These are phyloP conservation scores for Nomada hirtipes DNA, from an alignment of 2,888 invertebrate genomes.

Conservation along the genomic window DNA sequence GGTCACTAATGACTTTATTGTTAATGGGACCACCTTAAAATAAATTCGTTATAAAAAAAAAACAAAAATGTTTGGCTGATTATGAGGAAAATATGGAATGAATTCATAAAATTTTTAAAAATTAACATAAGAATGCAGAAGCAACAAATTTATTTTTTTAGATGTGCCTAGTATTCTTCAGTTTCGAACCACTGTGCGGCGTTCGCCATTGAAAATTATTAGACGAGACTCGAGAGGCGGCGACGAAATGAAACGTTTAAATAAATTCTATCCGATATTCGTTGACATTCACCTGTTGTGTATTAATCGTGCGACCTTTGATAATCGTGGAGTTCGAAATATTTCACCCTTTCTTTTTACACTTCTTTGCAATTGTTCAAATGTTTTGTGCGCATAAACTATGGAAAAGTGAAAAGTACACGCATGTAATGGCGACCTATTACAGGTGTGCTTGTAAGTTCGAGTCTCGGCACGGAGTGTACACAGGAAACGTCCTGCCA, in stretches of 20 bases:
- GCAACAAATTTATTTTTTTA: no score
- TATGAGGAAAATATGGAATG: no score
- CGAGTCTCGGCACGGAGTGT: conserved; percentile 20
- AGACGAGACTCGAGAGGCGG: not conserved
- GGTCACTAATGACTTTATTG: no score
- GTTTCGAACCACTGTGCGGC: no score
- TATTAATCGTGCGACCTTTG: not conserved
- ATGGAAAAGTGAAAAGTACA: conserved; percentile 7
- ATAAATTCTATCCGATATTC: not conserved
- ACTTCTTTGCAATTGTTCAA: conserved; percentile 9
- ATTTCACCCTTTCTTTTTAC: not conserved
- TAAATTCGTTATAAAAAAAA: no score
- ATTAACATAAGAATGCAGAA: no score
- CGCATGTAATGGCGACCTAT: conserved; percentile 29
- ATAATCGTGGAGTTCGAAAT: not conserved
- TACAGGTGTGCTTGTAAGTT: conserved; percentile 38
- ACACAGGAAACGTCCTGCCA: conserved; percentile 11
- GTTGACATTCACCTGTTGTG: not conserved
- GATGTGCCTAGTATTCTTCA: no score
- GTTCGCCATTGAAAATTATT: not conserved
- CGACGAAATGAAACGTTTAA: not conserved
- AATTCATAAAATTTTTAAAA: no score
- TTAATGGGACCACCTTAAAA: no score
- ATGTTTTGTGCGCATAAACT: conserved; percentile 3
- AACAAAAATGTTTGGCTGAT: no score